phyloP scores from a whole-genome alignment of 2,888 invertebrate genomes.

The Dorcus hopei region DNA sequence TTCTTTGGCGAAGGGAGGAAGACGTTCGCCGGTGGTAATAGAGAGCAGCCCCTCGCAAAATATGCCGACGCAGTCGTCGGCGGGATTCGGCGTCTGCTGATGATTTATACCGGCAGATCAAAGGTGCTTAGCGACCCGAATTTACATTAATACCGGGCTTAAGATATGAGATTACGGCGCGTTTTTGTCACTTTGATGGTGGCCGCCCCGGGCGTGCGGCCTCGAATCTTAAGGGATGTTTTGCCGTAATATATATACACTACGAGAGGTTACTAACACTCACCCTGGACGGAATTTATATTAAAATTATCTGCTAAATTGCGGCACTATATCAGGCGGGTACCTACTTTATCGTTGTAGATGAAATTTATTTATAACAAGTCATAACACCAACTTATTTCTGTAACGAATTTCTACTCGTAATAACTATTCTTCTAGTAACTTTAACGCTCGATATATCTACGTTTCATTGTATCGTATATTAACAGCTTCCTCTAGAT shows the following conservation, averaged over 20 bases:
- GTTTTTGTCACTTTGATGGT: slow-evolving; percentile 2
- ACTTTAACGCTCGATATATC: too few species aligned
- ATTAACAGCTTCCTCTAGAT: too few species aligned
- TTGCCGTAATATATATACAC: neutral
- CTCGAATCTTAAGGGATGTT: neutral
- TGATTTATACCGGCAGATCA: neutral
- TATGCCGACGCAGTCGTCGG: neutral
- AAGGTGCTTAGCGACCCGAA: neutral
- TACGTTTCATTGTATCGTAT: too few species aligned
- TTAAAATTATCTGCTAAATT: slow-evolving; percentile 1
- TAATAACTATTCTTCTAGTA: too few species aligned
- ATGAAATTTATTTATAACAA: too few species aligned
- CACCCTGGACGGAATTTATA: neutral
- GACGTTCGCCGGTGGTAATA: too few species aligned
- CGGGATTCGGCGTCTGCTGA: neutral
- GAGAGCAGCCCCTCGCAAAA: neutral
- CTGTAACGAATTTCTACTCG: too few species aligned
- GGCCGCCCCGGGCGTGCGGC: neutral
- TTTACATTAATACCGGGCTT: neutral
- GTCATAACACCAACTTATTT: too few species aligned
- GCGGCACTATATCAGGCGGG: neutral
- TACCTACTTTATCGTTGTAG: too few species aligned
- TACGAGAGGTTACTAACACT: neutral
- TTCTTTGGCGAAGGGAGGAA: too few species aligned
- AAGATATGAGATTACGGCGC: slow-evolving; percentile 2